Conservation (phyloP, 1,140 invertebrate genomes). For the Kradibia gibbosae region DNA sequence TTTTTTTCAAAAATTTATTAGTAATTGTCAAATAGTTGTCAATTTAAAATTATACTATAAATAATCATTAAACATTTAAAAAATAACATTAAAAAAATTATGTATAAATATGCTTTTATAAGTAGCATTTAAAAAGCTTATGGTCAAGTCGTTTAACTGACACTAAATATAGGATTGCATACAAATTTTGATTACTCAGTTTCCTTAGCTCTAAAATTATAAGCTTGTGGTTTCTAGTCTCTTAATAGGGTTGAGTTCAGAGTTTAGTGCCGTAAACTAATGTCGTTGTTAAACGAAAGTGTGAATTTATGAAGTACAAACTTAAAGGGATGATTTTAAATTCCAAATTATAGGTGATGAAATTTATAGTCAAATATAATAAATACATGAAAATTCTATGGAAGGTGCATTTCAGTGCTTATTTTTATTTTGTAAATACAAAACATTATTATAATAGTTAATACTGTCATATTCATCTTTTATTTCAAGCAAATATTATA, state of each 20-base stretch:
- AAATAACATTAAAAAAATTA: neutral
- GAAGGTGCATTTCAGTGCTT: too few relatives aligned
- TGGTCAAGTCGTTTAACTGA: neutral
- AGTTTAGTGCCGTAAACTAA: conserved; percentile 1
- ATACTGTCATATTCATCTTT: too few relatives aligned
- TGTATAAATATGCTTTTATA: neutral
- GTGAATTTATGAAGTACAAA: conserved; percentile 5
- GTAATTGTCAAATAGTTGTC: too few relatives aligned
- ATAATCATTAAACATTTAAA: neutral
- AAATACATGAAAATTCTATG: too few relatives aligned
- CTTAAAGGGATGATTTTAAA: neutral
- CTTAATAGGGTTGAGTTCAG: neutral
- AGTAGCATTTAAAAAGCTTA: neutral
- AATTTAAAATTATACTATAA: too few relatives aligned
- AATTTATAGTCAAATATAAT: too few relatives aligned
- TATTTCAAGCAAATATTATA: too few relatives aligned
- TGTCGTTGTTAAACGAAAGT: neutral
- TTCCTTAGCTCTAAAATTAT: conserved; percentile 10
- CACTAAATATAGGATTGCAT: conserved; percentile 1
- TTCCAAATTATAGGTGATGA: neutral
- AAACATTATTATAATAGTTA: too few relatives aligned
- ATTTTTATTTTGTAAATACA: too few relatives aligned
- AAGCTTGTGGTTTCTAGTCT: neutral
- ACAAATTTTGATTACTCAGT: conserved; percentile 19
- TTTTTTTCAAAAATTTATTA: too few relatives aligned